phyloP scores from a whole-genome alignment of 2,113 vertebrate species.

The Corythornis vintsioides region DNA sequence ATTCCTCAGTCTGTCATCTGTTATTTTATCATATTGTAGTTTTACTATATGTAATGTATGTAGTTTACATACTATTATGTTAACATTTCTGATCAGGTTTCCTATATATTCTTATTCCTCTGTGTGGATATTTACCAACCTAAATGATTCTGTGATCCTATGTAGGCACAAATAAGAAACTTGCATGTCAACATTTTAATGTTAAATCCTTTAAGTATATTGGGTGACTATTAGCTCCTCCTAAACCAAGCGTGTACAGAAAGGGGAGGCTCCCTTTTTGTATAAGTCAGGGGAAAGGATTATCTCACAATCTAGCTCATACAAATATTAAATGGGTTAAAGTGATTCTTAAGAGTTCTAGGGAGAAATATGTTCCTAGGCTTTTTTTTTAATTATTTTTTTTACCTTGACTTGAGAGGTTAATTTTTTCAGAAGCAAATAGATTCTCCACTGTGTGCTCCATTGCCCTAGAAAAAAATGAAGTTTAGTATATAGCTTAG shows the following conservation, averaged over 20 bases:
- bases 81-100: neutral
- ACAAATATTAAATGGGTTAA: neutral
- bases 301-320: neutral
- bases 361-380: neutral
- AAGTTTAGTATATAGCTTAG: neutral
- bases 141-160: neutral
- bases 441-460: neutral
- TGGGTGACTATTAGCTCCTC: neutral
- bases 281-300: neutral
- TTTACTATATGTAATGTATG: too few relatives aligned
- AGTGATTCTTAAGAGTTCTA: neutral
- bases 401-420: neutral
- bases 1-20: neutral
- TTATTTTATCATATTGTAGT: neutral
- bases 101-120: neutral
- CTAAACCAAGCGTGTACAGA: neutral
- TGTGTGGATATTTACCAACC: neutral
- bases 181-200: neutral
- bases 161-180: neutral
- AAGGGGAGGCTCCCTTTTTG: conserved; percentile 14
- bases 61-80: neutral
- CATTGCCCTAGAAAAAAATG: neutral
- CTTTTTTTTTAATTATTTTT: neutral
- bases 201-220: neutral
- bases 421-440: neutral